A percentile compares a stretch with the other conserved stretches of the same genome.
Conservation (phyloP, 2,113 vertebrate genomes). For the Hydropotes inermis region DNA sequence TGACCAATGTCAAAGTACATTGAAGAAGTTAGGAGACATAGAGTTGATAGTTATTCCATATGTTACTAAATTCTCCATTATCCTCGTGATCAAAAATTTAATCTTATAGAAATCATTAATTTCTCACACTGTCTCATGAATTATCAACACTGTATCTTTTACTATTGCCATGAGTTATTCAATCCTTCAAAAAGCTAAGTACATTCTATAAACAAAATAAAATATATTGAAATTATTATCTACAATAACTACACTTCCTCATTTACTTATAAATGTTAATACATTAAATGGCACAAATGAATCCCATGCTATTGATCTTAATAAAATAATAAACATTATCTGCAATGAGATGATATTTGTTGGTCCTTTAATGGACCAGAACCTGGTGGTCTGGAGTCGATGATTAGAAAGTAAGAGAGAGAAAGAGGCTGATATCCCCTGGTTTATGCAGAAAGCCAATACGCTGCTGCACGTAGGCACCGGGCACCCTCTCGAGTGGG, state of each 20-base stretch:
- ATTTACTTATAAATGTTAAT: background rate
- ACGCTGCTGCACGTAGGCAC: too few species aligned
- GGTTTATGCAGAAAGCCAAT: too few species aligned
- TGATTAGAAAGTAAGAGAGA: too few species aligned
- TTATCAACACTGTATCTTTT: background rate
- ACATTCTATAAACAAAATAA: background rate
- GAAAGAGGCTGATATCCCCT: too few species aligned
- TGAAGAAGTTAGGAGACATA: background rate
- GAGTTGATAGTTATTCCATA: background rate
- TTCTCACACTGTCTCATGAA: too few species aligned
- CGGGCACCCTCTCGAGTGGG: too few species aligned
- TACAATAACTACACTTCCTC: background rate
- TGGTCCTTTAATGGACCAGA: too few species aligned
- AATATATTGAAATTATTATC: background rate
- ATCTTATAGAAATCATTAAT: background rate
- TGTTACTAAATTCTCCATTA: background rate
- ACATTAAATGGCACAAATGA: background rate
- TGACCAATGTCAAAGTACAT: background rate
- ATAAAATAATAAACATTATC: background rate
- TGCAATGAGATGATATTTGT: background rate
- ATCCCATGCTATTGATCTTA: background rate
- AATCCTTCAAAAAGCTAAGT: background rate
- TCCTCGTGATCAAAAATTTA: background rate
- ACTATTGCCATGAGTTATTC: background rate
- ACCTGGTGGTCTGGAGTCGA: too few species aligned